These are phyloP conservation scores for Amblyjoppa fuscipennis DNA, from an alignment of 2,888 invertebrate species.

Conservation along the genomic window DNA sequence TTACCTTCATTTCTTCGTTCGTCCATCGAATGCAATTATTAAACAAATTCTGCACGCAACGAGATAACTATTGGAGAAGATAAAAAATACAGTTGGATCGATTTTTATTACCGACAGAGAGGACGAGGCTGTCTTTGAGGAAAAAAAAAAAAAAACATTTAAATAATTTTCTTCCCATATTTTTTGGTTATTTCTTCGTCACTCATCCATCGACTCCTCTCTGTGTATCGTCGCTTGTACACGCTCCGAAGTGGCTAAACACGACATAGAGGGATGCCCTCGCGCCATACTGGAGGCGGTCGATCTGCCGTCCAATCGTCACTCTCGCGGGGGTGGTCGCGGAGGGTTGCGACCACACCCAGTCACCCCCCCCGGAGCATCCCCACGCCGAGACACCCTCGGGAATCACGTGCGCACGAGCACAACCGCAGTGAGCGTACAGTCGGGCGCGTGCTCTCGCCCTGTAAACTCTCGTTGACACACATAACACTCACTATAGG, in stretches of 20 bases:
- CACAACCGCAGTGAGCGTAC: slow-evolving; percentile 71
- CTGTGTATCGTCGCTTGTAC: slow-evolving; percentile 31
- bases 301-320: slow-evolving; percentile 79
- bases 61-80: neutral
- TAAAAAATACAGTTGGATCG: neutral
- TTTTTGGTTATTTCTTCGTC: neutral
- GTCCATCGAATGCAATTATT: neutral
- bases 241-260: slow-evolving; percentile 43
- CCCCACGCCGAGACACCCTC: slow-evolving; percentile 57
- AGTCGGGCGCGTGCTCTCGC: slow-evolving; percentile 80
- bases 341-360: slow-evolving; percentile 77
- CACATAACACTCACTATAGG: slow-evolving; percentile 18
- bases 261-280: slow-evolving; percentile 52
- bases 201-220: slow-evolving; percentile 26
- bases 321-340: slow-evolving; percentile 73
- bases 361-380: slow-evolving; percentile 67
- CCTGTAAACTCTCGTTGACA: slow-evolving; percentile 60
- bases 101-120: neutral
- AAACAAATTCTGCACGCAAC: neutral
- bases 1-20: no score
- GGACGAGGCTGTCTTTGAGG: neutral
- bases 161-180: neutral
- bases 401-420: slow-evolving; percentile 83
- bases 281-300: slow-evolving; percentile 84
- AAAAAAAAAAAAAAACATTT: neutral